A percentile compares a stretch with the other conserved stretches of the same genome.
Conservation (phyloP, 30 jellyfish, hydroid and myxozoan species). For the Catostylus mosaicus region DNA sequence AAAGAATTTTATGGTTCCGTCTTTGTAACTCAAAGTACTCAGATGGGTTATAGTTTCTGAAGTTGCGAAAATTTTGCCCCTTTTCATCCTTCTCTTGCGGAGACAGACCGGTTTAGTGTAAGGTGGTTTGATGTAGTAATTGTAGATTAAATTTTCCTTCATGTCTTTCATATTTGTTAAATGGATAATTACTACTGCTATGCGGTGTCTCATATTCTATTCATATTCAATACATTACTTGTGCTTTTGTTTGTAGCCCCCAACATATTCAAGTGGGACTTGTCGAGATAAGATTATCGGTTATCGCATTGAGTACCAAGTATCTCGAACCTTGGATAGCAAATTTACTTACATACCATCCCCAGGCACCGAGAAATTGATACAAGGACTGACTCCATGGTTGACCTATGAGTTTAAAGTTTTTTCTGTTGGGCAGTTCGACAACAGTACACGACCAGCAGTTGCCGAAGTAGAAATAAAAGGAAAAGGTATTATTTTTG, state of each 20-base stretch:
- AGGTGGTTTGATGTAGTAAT: no score
- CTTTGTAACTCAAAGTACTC: no score
- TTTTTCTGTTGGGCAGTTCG: background rate
- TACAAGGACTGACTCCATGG: constrained; percentile 18
- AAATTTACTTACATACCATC: background rate
- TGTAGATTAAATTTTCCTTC: no score
- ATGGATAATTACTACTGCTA: no score
- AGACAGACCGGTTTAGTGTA: no score
- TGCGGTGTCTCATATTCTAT: no score
- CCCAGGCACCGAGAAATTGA: background rate
- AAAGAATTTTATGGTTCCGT: no score
- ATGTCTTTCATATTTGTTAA: no score
- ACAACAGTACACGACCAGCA: background rate
- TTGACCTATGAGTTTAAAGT: background rate
- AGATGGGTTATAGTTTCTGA: no score
- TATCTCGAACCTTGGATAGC: background rate
- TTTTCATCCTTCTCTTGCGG: no score
- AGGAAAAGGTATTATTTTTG: constrained; percentile 26
- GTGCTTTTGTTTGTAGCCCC: constrained; percentile 2
- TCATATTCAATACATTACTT: no score
- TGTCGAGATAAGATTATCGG: background rate
- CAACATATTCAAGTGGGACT: background rate
- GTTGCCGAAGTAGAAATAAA: background rate
- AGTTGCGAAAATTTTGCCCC: no score
- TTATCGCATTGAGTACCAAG: background rate